Evolutionary conservation across 1,140 invertebrate genomes (phyloP), one percentile per base, ranked within the genome.

Genomic region (Drosophila pectinifera): DNA sequence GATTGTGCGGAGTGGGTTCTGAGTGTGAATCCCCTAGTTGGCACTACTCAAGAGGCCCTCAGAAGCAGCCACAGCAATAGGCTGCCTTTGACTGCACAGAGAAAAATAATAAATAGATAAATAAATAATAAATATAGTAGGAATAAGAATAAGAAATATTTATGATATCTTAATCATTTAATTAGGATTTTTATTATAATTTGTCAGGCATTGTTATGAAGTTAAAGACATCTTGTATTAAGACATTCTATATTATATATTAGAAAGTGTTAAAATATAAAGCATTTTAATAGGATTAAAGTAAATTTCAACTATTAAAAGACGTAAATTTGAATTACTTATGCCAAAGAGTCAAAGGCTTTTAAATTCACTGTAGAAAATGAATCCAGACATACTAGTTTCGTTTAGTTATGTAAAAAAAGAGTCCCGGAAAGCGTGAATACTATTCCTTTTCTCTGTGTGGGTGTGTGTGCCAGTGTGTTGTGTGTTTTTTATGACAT

Each of bases 401-500:
- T n/a, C n/a, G n/a, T n/a, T n/a, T n/a, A 8, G 8, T 34, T 13
- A 2, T 20, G 20, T n/a, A 14, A 51, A 14, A 20, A 7, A 18
- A 10, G 11, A 6, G 4, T 0, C 28, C 10, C 2, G 0, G 8
- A 18, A 8, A 14, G 0, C 1, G 16, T 11, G 28, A 48, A 6
- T 31, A 18, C 0, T 13, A 6, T 11, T 61, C 7, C 5, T 26
- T 39, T 42, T 73, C 20, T n/a, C 54, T 62, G 54, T 58, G 74
- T 46, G 43, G 43, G 48, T 14, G 45, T 46, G 63, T 46, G n/a
- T 73, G 46, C 31, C 49, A 70, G 56, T 49, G 70, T 61, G 63
- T 58, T 72, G 53, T 86, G 83, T 86, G 83, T 82, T 86, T 85
- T 88, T 86, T 86, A 86, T 76, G 82, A 86, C 82, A 88, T 88